Evolutionary conservation across 2,797 vertebrate genomes (phyloP).

Genomic region (Falco naumanni): DNA sequence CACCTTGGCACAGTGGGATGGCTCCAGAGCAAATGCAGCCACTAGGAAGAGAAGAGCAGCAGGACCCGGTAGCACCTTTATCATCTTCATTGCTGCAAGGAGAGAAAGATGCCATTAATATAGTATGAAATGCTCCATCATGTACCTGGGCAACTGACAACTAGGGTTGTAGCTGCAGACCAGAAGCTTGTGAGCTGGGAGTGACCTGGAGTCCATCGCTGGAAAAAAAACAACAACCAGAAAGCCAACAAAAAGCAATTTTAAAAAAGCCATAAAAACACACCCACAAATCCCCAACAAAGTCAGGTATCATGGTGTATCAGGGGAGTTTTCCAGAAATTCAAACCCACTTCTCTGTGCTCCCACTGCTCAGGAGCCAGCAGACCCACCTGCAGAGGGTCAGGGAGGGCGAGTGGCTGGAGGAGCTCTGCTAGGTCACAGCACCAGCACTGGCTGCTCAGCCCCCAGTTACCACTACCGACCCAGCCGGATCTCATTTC

Average conservation of each 20-base stretch:
- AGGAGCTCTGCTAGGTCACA: neutral
- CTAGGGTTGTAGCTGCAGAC: neutral
- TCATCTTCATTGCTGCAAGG: constrained; percentile 39
- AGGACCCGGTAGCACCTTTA: neutral
- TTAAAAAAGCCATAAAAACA: too few species aligned
- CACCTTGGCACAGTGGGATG: constrained; percentile 60
- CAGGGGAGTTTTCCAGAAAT: neutral
- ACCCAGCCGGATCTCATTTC: constrained; percentile 23
- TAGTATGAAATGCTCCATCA: neutral
- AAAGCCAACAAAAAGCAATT: neutral
- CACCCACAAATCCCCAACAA: neutral
- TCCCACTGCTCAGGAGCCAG: neutral
- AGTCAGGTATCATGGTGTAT: neutral
- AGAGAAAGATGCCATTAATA: neutral
- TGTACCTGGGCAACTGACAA: neutral
- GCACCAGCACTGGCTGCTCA: neutral
- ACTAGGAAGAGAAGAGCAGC: constrained; percentile 29
- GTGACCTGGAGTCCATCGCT: neutral
- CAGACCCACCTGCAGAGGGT: neutral
- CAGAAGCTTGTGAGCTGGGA: neutral
- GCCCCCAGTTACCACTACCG: neutral
- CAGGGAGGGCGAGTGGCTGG: neutral
- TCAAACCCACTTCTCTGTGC: neutral
- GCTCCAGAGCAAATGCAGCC: neutral
- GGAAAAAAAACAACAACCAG: too few species aligned